A percentile compares a stretch with the other conserved stretches of the same genome.
phyloP scores from a whole-genome alignment of 2,113 vertebrate genomes.

The Neodon shergylaensis region DNA sequence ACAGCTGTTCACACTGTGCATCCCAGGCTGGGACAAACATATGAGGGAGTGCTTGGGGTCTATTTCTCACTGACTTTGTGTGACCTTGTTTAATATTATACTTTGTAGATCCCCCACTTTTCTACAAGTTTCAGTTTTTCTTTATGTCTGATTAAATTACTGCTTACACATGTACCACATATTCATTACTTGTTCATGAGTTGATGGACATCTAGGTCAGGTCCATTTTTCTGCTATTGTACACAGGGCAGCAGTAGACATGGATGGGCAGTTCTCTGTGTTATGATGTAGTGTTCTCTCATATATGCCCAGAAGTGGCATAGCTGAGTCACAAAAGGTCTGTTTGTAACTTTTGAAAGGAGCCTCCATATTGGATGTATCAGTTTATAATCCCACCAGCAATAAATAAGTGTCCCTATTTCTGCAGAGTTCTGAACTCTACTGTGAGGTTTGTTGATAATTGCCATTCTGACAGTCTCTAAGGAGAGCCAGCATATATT shows the following conservation, averaged over 20 bases:
- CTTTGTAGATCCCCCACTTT: background rate
- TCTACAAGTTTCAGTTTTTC: background rate
- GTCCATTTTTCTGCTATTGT: background rate
- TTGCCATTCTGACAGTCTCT: background rate
- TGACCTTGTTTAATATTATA: background rate
- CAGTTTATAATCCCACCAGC: too few species aligned
- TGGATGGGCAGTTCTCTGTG: too few species aligned
- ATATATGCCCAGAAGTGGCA: too few species aligned
- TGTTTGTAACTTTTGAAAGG: too few species aligned
- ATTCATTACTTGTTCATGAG: background rate
- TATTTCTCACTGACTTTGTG: too few species aligned
- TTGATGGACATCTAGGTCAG: background rate
- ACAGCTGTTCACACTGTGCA: background rate
- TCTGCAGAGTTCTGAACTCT: background rate
- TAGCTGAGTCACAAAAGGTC: too few species aligned
- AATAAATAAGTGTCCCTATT: too few species aligned
- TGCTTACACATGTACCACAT: background rate
- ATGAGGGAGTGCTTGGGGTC: background rate
- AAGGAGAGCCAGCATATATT: background rate
- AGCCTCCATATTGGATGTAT: too few species aligned
- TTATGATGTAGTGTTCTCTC: too few species aligned
- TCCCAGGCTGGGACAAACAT: background rate
- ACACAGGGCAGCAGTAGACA: too few species aligned
- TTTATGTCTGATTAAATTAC: too few species aligned
- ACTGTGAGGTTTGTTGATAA: background rate